Percentiles rank a stretch among this genome's conserved stretches.
Conservation (phyloP, 2,113 vertebrate genomes). For the Nicator chloris region DNA sequence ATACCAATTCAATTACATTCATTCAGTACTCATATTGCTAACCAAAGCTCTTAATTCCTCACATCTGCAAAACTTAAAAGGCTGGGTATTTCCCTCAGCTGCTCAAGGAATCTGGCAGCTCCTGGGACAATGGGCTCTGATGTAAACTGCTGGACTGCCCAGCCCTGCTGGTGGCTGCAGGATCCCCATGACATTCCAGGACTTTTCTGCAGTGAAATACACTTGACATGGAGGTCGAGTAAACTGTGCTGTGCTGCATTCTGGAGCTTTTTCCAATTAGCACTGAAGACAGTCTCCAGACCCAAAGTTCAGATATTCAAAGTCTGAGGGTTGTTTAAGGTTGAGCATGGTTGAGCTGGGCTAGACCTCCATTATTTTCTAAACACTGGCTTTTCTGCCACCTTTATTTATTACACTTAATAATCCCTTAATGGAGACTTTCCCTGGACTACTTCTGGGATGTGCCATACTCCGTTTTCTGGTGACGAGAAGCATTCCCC, state of each 20-base stretch:
- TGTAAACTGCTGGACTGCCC: background rate
- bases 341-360: background rate
- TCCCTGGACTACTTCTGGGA: background rate
- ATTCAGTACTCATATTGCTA: background rate
- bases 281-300: background rate
- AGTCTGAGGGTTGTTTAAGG: background rate
- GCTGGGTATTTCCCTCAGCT: background rate
- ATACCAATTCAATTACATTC: background rate
- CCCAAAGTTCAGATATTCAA: background rate
- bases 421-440: background rate
- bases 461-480: background rate
- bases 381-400: background rate
- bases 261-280: background rate
- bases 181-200: background rate
- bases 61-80: background rate
- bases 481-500: background rate
- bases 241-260: background rate
- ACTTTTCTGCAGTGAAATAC: background rate
- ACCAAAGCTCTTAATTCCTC: background rate
- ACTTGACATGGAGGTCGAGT: background rate
- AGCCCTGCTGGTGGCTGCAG: background rate
- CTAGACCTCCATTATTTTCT: background rate
- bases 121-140: background rate
- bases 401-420: background rate
- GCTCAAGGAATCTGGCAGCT: rapidly evolving